These are phyloP conservation scores for Aphidius ervi DNA, from an alignment of 1,140 invertebrate genomes.

Conservation along the genomic window DNA sequence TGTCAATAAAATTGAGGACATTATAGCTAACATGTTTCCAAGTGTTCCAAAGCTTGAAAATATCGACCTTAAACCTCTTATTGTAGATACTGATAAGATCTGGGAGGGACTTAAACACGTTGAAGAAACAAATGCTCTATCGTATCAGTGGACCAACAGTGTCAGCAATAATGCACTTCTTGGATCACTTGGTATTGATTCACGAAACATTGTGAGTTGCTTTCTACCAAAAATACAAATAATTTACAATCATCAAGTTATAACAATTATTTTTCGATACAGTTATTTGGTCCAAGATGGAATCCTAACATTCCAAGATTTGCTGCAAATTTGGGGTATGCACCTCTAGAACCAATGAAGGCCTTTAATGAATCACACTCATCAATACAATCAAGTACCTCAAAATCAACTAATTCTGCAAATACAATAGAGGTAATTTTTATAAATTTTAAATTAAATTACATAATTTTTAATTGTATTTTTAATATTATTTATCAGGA, in stretches of 20 bases:
- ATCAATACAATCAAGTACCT: constrained; percentile 30
- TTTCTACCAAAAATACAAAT: neutral
- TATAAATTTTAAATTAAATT: neutral
- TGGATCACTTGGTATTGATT: constrained; percentile 73
- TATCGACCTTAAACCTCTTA: constrained; percentile 37
- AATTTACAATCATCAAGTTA: constrained; percentile 2
- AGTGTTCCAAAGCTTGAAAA: constrained; percentile 29
- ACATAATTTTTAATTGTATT: neutral
- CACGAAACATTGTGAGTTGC: constrained; percentile 74
- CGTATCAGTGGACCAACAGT: constrained; percentile 69
- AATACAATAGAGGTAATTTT: constrained; percentile 36
- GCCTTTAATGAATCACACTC: constrained; percentile 41
- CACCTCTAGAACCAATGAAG: constrained; percentile 72
- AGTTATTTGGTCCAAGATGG: constrained; percentile 77
- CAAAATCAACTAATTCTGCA: constrained; percentile 35
- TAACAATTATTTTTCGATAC: constrained; percentile 5
- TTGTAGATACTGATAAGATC: constrained; percentile 38
- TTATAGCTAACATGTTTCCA: constrained; percentile 48
- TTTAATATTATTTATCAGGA: constrained; percentile 39
- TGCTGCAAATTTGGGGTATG: constrained; percentile 70
- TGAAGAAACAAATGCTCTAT: constrained; percentile 66
- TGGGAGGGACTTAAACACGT: constrained; percentile 61
- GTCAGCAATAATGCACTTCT: constrained; percentile 64
- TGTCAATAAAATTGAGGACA: constrained; percentile 48
- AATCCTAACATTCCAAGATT: constrained; percentile 72